Conservation (phyloP, 2,113 vertebrate species). For the Manacus vitellinus region DNA sequence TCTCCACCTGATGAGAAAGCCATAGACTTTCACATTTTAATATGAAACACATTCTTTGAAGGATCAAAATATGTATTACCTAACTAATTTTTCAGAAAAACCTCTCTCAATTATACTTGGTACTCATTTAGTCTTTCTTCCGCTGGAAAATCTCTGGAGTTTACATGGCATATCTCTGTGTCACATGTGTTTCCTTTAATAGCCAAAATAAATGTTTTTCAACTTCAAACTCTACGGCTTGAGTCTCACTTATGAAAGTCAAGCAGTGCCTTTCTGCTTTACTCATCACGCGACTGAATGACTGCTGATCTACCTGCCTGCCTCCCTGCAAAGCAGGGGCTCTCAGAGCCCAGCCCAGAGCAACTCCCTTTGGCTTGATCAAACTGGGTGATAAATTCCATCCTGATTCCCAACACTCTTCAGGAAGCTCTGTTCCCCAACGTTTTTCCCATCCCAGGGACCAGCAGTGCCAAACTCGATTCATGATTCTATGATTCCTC, state of each 20-base stretch:
- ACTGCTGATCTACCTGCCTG: background rate
- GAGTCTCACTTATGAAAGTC: background rate
- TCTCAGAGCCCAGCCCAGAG: background rate
- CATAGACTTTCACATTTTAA: background rate
- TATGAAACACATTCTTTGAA: background rate
- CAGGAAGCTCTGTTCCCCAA: background rate
- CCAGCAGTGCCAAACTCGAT: rapidly evolving
- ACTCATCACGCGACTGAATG: background rate
- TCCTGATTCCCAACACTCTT: background rate
- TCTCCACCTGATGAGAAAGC: background rate
- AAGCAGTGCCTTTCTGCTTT: constrained; percentile 2
- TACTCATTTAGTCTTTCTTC: background rate
- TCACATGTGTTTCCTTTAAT: constrained; percentile 24
- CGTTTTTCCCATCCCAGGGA: background rate
- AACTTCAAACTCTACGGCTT: constrained; percentile 1
- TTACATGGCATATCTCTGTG: constrained; percentile 2
- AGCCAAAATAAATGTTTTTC: constrained; percentile 60
- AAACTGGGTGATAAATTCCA: rapidly evolving
- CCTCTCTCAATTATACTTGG: background rate
- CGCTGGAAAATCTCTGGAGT: constrained; percentile 24
- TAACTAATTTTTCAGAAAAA: constrained; percentile 8
- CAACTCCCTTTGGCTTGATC: background rate
- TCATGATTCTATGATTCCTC: background rate
- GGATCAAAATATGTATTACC: background rate
- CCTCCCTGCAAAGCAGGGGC: background rate